Conservation (phyloP, 2,113 vertebrate species). For the Hydrolagus affinis region DNA sequence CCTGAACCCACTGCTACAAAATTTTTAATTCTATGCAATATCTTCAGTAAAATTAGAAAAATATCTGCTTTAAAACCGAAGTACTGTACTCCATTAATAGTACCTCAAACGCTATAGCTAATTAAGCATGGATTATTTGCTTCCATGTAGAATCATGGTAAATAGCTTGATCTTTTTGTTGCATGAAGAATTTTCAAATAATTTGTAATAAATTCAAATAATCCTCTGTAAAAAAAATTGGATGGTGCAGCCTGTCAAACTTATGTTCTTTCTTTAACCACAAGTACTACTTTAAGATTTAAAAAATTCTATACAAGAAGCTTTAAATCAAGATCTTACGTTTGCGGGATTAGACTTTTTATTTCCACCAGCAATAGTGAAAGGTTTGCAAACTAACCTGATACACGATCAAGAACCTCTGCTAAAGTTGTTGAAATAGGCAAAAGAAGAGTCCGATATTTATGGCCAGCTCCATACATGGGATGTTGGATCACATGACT, state of each 20-base stretch:
- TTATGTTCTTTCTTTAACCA: background rate
- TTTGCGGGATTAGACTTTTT: background rate
- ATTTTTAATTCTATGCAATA: background rate
- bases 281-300: background rate
- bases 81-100: background rate
- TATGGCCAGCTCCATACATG: conserved; percentile 97
- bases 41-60: background rate
- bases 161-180: background rate
- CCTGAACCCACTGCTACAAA: background rate
- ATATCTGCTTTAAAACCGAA: background rate
- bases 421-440: conserved; percentile 93
- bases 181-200: background rate
- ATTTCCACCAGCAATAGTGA: no score
- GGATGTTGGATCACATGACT: conserved; percentile 98
- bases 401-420: conserved; percentile 92
- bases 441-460: conserved; percentile 91
- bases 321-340: background rate
- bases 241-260: background rate
- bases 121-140: background rate
- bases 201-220: background rate
- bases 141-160: background rate
- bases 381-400: conserved; percentile 60
- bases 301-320: background rate
- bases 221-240: background rate
- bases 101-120: background rate